These are phyloP conservation scores for Charina bottae DNA, from an alignment of 2,113 vertebrate species.

Conservation along the genomic window DNA sequence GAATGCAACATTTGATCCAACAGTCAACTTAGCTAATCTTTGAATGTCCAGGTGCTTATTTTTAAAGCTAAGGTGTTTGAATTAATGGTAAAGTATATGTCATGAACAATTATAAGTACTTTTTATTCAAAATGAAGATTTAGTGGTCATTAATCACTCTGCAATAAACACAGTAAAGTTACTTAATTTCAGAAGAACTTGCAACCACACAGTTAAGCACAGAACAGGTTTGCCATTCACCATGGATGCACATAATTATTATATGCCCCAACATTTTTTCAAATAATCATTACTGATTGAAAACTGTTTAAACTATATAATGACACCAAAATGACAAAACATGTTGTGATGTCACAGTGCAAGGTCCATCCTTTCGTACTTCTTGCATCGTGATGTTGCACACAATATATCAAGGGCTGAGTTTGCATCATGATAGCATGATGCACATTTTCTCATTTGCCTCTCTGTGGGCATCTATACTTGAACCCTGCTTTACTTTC, in stretches of 20 bases:
- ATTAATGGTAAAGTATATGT: slow-evolving; percentile 53
- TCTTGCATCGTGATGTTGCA: not conserved
- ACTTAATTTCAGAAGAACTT: slow-evolving; percentile 35
- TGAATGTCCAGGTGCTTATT: slow-evolving; percentile 37
- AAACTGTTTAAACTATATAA: slow-evolving; percentile 11
- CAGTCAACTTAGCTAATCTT: not conserved
- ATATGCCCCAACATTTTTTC: slow-evolving; percentile 28
- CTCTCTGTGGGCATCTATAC: not conserved
- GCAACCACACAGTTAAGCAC: slow-evolving; percentile 46
- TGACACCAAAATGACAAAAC: not conserved
- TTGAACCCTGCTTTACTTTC: slow-evolving; percentile 25
- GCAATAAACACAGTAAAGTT: slow-evolving; percentile 42
- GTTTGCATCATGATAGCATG: not conserved
- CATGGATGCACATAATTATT: slow-evolving; percentile 52
- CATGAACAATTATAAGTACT: slow-evolving; percentile 43
- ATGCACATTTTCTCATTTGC: not conserved
- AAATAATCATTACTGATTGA: not conserved
- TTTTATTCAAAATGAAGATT: slow-evolving; percentile 51
- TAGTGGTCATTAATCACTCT: slow-evolving; percentile 47
- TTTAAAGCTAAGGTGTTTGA: slow-evolving; percentile 40
- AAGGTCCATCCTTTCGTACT: not conserved
- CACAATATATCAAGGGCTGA: not conserved
- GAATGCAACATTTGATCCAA: slow-evolving; percentile 11
- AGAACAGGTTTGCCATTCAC: slow-evolving; percentile 40
- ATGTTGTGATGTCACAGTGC: not conserved